Base-by-base conservation (phyloP, 2,113 vertebrate genomes). In the Ploceus nigricollis region DNA sequence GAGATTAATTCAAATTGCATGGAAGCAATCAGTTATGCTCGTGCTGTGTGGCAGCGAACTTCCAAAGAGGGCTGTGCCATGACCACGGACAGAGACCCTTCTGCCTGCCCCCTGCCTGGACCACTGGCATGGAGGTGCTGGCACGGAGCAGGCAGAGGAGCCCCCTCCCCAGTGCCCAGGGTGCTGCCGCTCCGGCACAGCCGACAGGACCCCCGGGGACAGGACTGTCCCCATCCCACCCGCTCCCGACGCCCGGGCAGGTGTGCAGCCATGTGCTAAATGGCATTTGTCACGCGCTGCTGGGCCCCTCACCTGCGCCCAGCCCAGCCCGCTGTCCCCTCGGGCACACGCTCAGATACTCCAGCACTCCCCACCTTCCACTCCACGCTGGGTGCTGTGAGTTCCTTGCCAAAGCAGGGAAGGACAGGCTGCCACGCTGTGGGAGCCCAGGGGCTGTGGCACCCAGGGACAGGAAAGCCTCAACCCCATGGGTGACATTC, bases 1-100 rank as follows among this genome's bases (percentile, higher is more conserved):
- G 97, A 98, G 97, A 97, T 98, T 97, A 97, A 98, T 97, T 97
- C 96, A 84, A 83, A 97, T 96, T 92, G 97, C 95, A 87, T 40
- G 90, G 97, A 96, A 97, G 97, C 96, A 96, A 95, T 97, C 97
- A 96, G 95, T 94, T 82, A 13, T 20, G 80, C 84, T 96, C 53
- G 3, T 2, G 42, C 76, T 23, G 33, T n/a, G 85, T 28, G 9
- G 68, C 68, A 78, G 53, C 13, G 6, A 64, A 68, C 71, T 61
- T 56, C 65, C 94, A 54, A 25, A 28, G 30, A 2, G 12, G 10
- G 47, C 71, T 13, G 33, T 18, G 73, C 73, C 64, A 5, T 0
- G 2, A 4, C 7, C 2, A 8, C 3, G 0, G 84, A 12, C 20
- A 18, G n/a, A 18, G 23, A 44, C 21, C 85, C 78, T 54, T 25